These are phyloP conservation scores for Dendrolimus houi DNA, from an alignment of 2,888 invertebrate species.

Conservation along the genomic window DNA sequence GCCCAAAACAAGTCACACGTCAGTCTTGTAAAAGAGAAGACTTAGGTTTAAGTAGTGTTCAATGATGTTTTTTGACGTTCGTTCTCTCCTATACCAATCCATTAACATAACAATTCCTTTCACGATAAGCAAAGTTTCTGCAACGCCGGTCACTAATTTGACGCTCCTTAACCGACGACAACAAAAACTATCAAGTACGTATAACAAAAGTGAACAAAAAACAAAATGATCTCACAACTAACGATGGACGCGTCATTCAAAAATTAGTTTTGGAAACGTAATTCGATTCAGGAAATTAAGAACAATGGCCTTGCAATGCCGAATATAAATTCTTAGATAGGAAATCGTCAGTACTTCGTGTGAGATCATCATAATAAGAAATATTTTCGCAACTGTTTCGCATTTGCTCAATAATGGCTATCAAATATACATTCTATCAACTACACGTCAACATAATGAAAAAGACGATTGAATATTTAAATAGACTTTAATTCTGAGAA, in stretches of 20 bases:
- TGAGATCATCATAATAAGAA: constrained; percentile 22
- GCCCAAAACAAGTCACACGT: no score
- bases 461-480: neutral
- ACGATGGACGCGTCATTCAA: neutral
- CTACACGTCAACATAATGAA: neutral
- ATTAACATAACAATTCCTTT: no score
- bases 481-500: neutral
- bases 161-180: neutral
- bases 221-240: neutral
- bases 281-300: constrained; percentile 31
- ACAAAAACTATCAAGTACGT: neutral
- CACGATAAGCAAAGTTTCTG: constrained; percentile 2
- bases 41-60: no score
- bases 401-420: constrained; percentile 1
- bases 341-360: neutral
- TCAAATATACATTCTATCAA: neutral
- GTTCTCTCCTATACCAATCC: no score
- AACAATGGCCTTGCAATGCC: constrained; percentile 32
- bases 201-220: neutral
- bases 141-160: neutral
- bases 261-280: neutral
- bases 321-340: constrained; percentile 14
- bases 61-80: no score
- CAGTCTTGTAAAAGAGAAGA: no score
- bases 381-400: constrained; percentile 6